These are phyloP conservation scores for Egretta garzetta DNA, from an alignment of 2,113 vertebrate genomes.

Conservation along the genomic window DNA sequence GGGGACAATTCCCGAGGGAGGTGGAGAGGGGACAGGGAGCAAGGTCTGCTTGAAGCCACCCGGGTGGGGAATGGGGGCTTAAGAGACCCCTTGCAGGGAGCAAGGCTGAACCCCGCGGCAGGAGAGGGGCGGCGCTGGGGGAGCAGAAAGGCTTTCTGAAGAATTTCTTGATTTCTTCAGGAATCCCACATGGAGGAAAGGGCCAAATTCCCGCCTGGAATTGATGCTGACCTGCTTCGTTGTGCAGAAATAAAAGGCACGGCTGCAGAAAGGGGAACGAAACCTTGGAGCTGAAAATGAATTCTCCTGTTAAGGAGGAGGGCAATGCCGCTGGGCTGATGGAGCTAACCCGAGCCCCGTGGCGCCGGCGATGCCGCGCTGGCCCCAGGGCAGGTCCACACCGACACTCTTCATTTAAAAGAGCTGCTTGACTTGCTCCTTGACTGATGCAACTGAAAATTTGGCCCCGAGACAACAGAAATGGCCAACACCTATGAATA, in stretches of 20 bases:
- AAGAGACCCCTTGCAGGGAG: rapidly evolving
- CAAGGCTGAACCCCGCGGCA: rapidly evolving
- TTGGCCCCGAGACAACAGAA: neutral
- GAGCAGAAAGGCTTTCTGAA: rapidly evolving
- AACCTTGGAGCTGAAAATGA: neutral
- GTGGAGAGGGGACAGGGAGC: neutral
- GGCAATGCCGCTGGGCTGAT: rapidly evolving
- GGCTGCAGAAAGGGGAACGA: neutral
- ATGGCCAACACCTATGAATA: rapidly evolving
- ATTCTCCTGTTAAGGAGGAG: neutral
- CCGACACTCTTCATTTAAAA: rapidly evolving
- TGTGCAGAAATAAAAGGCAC: neutral
- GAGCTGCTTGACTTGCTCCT: neutral
- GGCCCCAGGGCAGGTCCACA: rapidly evolving
- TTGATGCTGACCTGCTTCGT: neutral
- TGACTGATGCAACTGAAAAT: rapidly evolving
- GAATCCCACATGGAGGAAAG: neutral
- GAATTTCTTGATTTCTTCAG: neutral
- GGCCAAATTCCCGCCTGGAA: neutral
- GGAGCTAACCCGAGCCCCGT: neutral
- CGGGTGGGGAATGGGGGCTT: rapidly evolving
- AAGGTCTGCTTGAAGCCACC: neutral
- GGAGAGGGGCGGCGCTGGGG: neutral
- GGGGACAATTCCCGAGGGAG: neutral
- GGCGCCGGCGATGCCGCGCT: neutral